Percentiles rank a stretch among this genome's conserved stretches.
Evolutionary conservation across 2,888 invertebrate species (phyloP).

Genomic region (Campaea margaritaria): DNA sequence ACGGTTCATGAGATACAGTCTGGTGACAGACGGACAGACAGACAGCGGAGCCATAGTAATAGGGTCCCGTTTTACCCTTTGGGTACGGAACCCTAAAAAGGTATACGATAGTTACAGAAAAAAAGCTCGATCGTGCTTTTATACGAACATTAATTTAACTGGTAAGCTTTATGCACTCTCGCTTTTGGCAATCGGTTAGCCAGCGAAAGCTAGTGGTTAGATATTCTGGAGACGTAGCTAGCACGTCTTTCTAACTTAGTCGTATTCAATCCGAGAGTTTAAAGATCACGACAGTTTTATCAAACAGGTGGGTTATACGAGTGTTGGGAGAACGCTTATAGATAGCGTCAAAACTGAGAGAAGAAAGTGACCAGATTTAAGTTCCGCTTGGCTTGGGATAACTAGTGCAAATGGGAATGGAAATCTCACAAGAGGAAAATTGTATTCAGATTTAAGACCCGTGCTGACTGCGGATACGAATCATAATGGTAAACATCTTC

Average conservation of each 20-base stretch:
- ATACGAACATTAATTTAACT: neutral
- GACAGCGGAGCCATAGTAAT: no score
- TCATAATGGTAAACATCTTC: no score
- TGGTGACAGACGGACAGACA: no score
- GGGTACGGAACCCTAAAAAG: no score
- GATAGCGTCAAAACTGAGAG: conserved; percentile 17
- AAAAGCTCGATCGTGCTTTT: neutral
- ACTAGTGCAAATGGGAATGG: neutral
- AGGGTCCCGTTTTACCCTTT: no score
- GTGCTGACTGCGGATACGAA: no score
- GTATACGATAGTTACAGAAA: neutral
- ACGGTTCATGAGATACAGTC: no score
- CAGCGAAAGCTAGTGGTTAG: conserved; percentile 41
- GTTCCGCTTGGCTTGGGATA: conserved; percentile 11
- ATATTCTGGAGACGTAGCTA: conserved; percentile 37
- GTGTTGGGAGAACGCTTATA: conserved; percentile 27
- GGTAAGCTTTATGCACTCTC: conserved; percentile 20
- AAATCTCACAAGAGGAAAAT: no score
- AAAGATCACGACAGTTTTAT: conserved; percentile 51
- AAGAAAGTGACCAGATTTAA: conserved; percentile 34
- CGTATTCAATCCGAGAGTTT: conserved; percentile 51
- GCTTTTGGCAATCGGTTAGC: conserved; percentile 26
- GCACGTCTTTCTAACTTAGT: conserved; percentile 31
- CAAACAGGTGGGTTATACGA: conserved; percentile 35
- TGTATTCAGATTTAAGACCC: no score